Conservation (phyloP, 2,797 vertebrate species). For the Coilia nasus region DNA sequence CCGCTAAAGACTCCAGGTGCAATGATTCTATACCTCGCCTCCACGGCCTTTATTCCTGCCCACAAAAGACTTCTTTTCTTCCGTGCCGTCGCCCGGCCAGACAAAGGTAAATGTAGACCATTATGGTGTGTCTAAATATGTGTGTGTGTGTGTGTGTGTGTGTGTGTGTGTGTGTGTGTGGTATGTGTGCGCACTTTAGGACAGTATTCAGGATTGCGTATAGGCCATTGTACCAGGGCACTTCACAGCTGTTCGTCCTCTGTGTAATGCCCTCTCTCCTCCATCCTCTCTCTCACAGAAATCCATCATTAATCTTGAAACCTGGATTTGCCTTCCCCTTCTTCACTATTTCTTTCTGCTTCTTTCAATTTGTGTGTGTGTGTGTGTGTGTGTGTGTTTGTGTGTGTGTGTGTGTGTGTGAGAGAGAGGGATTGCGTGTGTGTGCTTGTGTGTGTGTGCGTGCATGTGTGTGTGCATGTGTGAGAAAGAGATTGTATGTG, state of each 20-base stretch:
- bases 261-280: not conserved
- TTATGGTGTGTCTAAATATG: not conserved
- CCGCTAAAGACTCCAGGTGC: not conserved
- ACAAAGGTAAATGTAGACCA: conserved; percentile 14
- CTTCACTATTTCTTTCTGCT: not conserved
- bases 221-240: not conserved
- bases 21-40: conserved; percentile 1
- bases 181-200: not conserved
- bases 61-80: conserved; percentile 12
- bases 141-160: conserved; percentile 8
- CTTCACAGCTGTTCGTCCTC: not conserved
- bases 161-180: not conserved
- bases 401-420: not conserved
- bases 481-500: too few relatives aligned
- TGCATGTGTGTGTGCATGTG: too few relatives aligned
- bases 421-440: not conserved
- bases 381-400: conserved; percentile 5
- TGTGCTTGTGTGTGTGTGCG: too few relatives aligned
- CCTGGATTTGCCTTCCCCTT: not conserved
- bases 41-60: not conserved
- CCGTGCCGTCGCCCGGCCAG: not conserved
- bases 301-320: not conserved
- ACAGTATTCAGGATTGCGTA: not conserved
- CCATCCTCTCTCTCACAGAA: not conserved
- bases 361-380: not conserved